Conservation (phyloP, 2,797 vertebrate species). For the Etheostoma perlongum region DNA sequence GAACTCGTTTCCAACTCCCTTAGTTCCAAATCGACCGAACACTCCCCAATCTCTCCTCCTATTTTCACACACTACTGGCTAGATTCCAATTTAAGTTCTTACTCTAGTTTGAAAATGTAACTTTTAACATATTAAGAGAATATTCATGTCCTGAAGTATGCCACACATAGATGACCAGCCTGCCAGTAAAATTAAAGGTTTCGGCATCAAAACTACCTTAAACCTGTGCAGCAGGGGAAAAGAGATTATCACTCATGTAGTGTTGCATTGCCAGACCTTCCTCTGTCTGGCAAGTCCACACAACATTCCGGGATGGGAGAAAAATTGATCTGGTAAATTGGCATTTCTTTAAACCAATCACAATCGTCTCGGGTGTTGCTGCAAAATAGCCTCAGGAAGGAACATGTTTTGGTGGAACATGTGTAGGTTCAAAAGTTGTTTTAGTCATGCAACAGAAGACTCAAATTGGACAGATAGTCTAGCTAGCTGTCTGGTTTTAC, state of each 20-base stretch:
- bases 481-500: too few species aligned
- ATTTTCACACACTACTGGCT: constrained; percentile 16
- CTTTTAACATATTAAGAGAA: constrained; percentile 15
- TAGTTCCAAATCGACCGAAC: neutral
- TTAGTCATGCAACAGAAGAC: too few species aligned
- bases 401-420: too few species aligned
- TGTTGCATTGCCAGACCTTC: too few species aligned
- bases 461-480: too few species aligned
- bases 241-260: neutral
- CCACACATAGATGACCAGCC: neutral
- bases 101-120: constrained; percentile 2
- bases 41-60: neutral
- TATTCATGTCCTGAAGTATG: neutral
- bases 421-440: too few species aligned
- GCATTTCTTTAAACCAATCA: too few species aligned
- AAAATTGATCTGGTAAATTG: too few species aligned
- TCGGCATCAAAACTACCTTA: neutral
- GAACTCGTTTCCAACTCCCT: constrained; percentile 47
- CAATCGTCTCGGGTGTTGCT: too few species aligned
- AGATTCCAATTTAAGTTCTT: constrained; percentile 13
- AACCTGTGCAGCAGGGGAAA: neutral
- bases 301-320: too few species aligned
- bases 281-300: too few species aligned
- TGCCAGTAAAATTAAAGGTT: neutral
- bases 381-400: too few species aligned